These are phyloP conservation scores for Symphodus melops DNA, from an alignment of 2,113 vertebrate genomes.

Conservation along the genomic window DNA sequence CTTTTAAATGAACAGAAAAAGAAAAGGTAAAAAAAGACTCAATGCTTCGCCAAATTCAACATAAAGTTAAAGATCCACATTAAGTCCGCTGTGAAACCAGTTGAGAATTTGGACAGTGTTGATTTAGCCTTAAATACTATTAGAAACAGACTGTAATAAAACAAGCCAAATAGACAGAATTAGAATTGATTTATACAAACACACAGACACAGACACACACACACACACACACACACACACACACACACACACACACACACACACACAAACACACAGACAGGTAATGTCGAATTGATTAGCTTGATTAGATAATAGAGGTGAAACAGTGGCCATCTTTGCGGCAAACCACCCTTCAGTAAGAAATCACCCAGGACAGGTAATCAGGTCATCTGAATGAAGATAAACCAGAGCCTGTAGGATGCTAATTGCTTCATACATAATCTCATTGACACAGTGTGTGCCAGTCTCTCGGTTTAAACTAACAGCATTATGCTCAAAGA, in stretches of 20 bases:
- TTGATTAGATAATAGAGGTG: conserved; percentile 61
- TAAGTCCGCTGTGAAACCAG: too few relatives aligned
- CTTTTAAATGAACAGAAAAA: too few relatives aligned
- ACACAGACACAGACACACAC: not conserved
- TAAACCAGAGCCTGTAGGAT: conserved; percentile 51
- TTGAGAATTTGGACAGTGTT: too few relatives aligned
- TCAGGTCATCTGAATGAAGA: conserved; percentile 70
- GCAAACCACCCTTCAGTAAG: conserved; percentile 37
- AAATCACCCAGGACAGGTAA: conserved; percentile 58
- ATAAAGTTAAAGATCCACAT: too few relatives aligned
- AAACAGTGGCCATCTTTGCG: conserved; percentile 37
- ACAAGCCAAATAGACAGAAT: conserved; percentile 21
- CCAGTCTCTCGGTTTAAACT: conserved; percentile 52
- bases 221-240: not conserved
- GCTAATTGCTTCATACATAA: conserved; percentile 68
- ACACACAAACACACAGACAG: not conserved
- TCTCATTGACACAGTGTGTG: conserved; percentile 54
- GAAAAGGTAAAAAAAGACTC: too few relatives aligned
- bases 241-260: not conserved
- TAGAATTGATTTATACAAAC: conserved; percentile 25
- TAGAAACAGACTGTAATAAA: not conserved
- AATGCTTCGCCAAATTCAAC: too few relatives aligned
- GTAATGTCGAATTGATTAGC: conserved; percentile 43
- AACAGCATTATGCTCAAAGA: conserved; percentile 58
- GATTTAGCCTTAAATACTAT: not conserved